These are phyloP conservation scores for Melieria picta DNA, from an alignment of 2,888 invertebrate genomes.

Conservation along the genomic window DNA sequence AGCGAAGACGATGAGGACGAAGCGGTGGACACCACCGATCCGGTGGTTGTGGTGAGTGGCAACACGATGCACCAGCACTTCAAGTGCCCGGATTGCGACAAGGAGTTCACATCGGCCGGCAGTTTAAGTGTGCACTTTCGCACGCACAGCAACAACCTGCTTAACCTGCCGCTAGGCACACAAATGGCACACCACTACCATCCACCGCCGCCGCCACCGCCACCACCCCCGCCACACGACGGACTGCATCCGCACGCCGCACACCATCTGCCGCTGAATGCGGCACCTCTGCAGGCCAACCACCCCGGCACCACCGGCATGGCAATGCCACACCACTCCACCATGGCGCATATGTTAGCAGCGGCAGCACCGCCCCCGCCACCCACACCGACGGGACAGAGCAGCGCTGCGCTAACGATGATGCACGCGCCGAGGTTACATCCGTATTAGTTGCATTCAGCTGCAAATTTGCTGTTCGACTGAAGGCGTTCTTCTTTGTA, in stretches of 20 bases:
- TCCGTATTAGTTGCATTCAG: constrained; percentile 50
- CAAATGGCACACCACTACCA: constrained; percentile 45
- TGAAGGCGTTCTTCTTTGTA: no score
- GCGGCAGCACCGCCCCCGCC: constrained; percentile 55
- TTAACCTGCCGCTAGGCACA: constrained; percentile 52
- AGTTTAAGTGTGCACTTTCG: constrained; percentile 63
- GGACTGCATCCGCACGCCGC: constrained; percentile 49
- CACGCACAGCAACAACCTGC: constrained; percentile 57
- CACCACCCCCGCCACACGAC: constrained; percentile 44
- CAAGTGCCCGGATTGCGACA: constrained; percentile 65
- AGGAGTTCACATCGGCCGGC: constrained; percentile 62
- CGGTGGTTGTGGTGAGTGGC: constrained; percentile 51
- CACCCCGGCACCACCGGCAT: constrained; percentile 51
- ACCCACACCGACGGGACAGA: constrained; percentile 52
- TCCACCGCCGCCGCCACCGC: constrained; percentile 40
- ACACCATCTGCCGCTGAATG: constrained; percentile 48
- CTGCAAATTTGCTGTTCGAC: not conserved
- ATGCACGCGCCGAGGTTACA: constrained; percentile 61
- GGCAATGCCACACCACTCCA: constrained; percentile 49
- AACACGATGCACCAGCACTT: constrained; percentile 53
- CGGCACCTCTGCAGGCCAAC: constrained; percentile 53
- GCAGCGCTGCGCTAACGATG: constrained; percentile 60
- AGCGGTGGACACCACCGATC: constrained; percentile 53
- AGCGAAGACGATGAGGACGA: constrained; percentile 51
- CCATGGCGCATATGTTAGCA: constrained; percentile 58